phyloP scores from a whole-genome alignment of 92 coral and sea anemone genomes.

The Diadumene lineata region DNA sequence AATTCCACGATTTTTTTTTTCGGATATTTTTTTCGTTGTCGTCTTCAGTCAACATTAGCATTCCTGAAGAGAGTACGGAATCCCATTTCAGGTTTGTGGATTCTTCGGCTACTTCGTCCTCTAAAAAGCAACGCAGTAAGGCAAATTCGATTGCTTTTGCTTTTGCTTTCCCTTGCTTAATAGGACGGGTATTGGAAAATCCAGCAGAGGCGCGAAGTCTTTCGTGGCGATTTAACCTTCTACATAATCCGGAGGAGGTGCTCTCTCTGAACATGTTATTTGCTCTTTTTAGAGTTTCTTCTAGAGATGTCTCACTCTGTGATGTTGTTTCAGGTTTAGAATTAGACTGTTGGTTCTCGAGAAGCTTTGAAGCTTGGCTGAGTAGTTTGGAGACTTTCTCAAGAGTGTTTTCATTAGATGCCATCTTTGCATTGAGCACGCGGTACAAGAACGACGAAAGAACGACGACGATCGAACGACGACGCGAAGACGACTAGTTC shows the following conservation, averaged over 20 bases:
- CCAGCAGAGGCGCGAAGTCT: slow-evolving; percentile 40
- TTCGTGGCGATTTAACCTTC: slow-evolving; percentile 49
- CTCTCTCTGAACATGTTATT: slow-evolving; percentile 44
- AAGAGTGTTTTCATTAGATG: too few species aligned
- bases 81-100: background rate
- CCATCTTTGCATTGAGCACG: too few species aligned
- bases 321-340: background rate
- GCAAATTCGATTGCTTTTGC: slow-evolving; percentile 11
- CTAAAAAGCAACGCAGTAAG: background rate
- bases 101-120: slow-evolving; percentile 13
- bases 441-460: too few species aligned
- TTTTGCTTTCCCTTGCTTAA: background rate
- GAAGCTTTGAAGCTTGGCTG: slow-evolving; percentile 38
- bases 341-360: background rate
- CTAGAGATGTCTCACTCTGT: background rate
- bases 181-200: background rate
- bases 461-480: too few species aligned
- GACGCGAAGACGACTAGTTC: too few species aligned
- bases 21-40: slow-evolving; percentile 45
- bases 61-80: slow-evolving; percentile 40
- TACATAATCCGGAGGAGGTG: slow-evolving; percentile 37
- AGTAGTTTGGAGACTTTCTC: slow-evolving; percentile 32
- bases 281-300: slow-evolving; percentile 50
- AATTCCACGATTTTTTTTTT: background rate
- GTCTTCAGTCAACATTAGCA: slow-evolving; percentile 36